Evolutionary conservation across 2,113 vertebrate genomes (phyloP), one percentile per base, ranked within the genome.

Genomic region (Tonatia bakeri): DNA sequence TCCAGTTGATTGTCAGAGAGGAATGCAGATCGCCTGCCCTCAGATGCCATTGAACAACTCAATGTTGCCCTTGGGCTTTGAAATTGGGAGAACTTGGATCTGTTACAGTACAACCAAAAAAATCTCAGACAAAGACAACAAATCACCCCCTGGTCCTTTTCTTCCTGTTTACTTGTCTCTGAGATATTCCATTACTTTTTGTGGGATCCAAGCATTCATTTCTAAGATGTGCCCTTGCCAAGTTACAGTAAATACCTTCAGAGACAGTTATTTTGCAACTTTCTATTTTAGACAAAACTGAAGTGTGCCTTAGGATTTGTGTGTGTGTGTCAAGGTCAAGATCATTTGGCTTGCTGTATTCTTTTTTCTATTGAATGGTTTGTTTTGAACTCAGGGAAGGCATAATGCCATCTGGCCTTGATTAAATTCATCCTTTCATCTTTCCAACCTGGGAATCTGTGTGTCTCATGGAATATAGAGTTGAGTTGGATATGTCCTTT

Each of bases 221-320:
- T 75, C 45, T 97, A 3, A 69, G 45, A 61, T 31, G 26, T 8
- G 95, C 54, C 13, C n/a, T 80, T 97, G 96, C 96, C 97, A 98
- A 98, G 31, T 95, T 98, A 96, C 96, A 96, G 97, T 95, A 94
- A 98, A 97, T 97, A 86, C 88, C 98, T 96, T 93, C 96, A 43
- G 61, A 90, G 69, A 54, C 59, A 6, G 43, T 97, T 92, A 20
- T 96, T 97, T 97, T 96, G 82, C 96, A 97, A 72, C 72, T 98
- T 98, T 98, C 96, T 87, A 91, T 91, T 97, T 95, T 1, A 38
- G 94, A 95, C 97, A 98, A 98, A 96, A 94, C 72, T 83, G 91
- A 36, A 90, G 43, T 76, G 47, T 97, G 96, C 97, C 97, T 98
- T 95, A 92, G 88, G 90, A 94, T 76, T 2, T 76, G 17, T 50